phyloP scores from a whole-genome alignment of 2,888 invertebrate genomes.

The Petrolisthes manimaculis region DNA sequence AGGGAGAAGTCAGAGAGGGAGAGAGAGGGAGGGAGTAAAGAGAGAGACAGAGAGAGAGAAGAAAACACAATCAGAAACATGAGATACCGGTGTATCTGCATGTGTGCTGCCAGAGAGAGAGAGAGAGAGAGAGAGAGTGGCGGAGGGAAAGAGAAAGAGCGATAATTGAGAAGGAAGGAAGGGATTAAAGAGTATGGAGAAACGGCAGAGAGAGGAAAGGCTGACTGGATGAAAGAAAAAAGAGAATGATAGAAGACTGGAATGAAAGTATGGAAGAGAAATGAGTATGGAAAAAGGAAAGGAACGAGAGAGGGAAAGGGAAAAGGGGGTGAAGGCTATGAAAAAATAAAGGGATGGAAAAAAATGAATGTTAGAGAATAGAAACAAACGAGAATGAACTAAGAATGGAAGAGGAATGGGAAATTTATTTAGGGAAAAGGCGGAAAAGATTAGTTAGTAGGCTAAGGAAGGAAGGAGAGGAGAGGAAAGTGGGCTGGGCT shows the following conservation, averaged over 20 bases:
- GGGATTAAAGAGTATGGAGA: background rate
- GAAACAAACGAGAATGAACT: background rate
- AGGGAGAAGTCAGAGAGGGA: background rate
- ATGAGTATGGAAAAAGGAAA: background rate
- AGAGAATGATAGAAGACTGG: background rate
- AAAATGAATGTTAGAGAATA: background rate
- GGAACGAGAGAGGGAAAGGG: background rate
- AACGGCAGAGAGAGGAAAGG: background rate
- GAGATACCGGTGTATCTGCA: background rate
- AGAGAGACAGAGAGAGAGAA: conserved; percentile 4
- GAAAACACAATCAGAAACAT: background rate
- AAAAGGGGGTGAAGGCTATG: background rate
- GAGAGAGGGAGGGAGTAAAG: background rate
- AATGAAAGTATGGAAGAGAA: background rate
- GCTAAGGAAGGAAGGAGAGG: background rate
- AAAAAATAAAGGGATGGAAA: background rate
- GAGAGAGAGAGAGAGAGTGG: no score
- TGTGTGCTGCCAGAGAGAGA: no score
- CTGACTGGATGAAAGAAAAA: background rate
- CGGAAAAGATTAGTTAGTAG: background rate
- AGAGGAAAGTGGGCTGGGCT: background rate
- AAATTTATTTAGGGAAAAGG: background rate
- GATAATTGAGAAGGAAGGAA: no score
- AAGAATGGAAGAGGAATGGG: background rate
- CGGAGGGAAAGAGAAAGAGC: no score